Evolutionary conservation across 2,888 invertebrate species (phyloP).

Genomic region (Geophilus truncorum): DNA sequence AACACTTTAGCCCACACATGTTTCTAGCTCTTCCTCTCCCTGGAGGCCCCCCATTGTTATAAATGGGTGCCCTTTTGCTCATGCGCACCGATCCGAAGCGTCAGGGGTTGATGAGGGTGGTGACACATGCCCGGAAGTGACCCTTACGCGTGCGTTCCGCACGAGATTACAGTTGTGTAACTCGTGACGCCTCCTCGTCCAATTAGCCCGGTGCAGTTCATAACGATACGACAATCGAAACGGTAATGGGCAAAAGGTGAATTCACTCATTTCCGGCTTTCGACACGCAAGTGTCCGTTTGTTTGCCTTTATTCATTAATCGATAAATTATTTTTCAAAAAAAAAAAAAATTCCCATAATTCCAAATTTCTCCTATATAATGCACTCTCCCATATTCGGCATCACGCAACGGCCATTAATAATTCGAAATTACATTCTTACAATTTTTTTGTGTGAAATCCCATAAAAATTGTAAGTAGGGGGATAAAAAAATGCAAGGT

Average conservation of each 20-base stretch:
- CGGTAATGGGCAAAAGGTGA: background rate
- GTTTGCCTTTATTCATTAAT: background rate
- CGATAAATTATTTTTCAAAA: no score
- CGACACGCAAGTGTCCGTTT: background rate
- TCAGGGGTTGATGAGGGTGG: conserved; percentile 21
- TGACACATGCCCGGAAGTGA: conserved; percentile 25
- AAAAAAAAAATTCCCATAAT: background rate
- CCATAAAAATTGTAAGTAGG: background rate
- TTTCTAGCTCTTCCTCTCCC: background rate
- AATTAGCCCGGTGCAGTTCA: conserved; percentile 20
- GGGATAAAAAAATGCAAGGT: background rate
- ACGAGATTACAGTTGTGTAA: conserved; percentile 23
- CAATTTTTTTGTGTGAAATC: background rate
- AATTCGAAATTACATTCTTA: background rate
- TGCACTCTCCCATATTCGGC: background rate
- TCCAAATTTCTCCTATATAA: background rate
- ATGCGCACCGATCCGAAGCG: conserved; percentile 20
- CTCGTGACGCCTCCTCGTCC: conserved; percentile 25
- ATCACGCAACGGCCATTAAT: background rate
- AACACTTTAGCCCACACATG: conserved; percentile 19
- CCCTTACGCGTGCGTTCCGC: conserved; percentile 27
- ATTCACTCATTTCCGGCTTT: background rate
- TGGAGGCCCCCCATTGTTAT: conserved; percentile 6
- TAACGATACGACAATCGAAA: conserved; percentile 25
- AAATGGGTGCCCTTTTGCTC: conserved; percentile 13